phyloP scores from a whole-genome alignment of 2,888 invertebrate genomes.

The Clivina fossor region DNA sequence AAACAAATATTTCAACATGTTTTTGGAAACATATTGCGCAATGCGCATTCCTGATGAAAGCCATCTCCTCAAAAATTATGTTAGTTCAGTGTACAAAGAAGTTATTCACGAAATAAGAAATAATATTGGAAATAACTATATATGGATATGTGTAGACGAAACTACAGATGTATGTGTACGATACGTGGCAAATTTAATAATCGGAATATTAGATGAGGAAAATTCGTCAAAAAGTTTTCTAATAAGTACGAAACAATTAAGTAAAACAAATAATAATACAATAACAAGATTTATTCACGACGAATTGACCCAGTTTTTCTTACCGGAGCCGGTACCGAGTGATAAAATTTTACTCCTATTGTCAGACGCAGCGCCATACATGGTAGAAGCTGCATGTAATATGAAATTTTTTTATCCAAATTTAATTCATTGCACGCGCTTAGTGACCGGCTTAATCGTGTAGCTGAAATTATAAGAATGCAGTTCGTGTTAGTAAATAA shows the following conservation, averaged over 20 bases:
- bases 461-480: constrained; percentile 3
- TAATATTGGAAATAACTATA: constrained; percentile 30
- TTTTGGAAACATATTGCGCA: constrained; percentile 13
- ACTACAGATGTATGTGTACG: constrained; percentile 36
- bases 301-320: constrained; percentile 10
- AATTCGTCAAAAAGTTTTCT: constrained; percentile 25
- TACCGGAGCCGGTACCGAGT: constrained; percentile 5
- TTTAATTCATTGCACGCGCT: constrained; percentile 6
- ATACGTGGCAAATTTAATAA: constrained; percentile 33
- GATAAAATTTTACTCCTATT: constrained; percentile 11
- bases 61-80: constrained; percentile 36
- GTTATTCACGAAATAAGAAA: constrained; percentile 19
- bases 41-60: constrained; percentile 29
- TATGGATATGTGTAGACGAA: constrained; percentile 41
- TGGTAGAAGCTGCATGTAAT: constrained; percentile 5
- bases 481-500: constrained; percentile 37
- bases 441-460: constrained; percentile 1
- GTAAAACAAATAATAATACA: constrained; percentile 15
- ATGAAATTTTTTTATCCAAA: constrained; percentile 3
- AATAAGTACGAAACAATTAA: constrained; percentile 23
- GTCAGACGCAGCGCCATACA: too few relatives aligned
- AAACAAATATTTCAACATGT: constrained; percentile 10
- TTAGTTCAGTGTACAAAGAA: constrained; percentile 25
- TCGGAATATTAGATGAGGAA: constrained; percentile 22
- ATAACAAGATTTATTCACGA: constrained; percentile 7